Percentiles rank a stretch among this genome's conserved stretches.
Conservation (phyloP, 2,888 invertebrate genomes). For the Parnassius orleans region DNA sequence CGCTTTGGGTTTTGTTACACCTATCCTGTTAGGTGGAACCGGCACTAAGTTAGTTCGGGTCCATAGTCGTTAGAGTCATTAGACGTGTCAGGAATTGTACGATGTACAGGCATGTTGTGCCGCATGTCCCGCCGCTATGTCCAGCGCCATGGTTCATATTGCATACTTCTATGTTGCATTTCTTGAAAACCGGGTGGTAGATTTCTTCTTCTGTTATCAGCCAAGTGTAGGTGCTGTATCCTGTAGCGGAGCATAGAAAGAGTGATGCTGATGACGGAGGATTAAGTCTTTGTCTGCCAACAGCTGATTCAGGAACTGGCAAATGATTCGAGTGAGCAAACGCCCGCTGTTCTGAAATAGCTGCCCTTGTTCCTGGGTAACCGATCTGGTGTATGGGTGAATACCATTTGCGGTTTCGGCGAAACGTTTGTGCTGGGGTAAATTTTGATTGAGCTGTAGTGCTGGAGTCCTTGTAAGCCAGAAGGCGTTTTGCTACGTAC, state of each 20-base stretch:
- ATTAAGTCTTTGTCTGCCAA: background rate
- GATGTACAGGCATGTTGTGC: background rate
- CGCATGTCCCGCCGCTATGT: background rate
- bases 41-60: background rate
- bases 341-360: background rate
- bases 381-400: background rate
- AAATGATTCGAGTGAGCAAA: background rate
- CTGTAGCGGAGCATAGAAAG: background rate
- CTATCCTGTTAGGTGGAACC: background rate
- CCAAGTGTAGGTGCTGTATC: background rate
- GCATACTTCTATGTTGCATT: background rate
- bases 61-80: background rate
- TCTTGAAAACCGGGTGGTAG: background rate
- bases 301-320: background rate
- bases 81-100: background rate
- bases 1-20: background rate
- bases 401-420: background rate
- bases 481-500: constrained; percentile 1
- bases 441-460: constrained; percentile 2
- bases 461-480: background rate
- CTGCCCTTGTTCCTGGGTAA: background rate
- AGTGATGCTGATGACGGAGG: background rate
- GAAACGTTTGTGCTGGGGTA: constrained; percentile 7
- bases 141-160: background rate
- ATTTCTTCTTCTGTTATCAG: background rate